Percentiles rank a stretch among this genome's conserved stretches.
Conservation (phyloP, 2,888 invertebrate species). For the Amiota mariae region DNA sequence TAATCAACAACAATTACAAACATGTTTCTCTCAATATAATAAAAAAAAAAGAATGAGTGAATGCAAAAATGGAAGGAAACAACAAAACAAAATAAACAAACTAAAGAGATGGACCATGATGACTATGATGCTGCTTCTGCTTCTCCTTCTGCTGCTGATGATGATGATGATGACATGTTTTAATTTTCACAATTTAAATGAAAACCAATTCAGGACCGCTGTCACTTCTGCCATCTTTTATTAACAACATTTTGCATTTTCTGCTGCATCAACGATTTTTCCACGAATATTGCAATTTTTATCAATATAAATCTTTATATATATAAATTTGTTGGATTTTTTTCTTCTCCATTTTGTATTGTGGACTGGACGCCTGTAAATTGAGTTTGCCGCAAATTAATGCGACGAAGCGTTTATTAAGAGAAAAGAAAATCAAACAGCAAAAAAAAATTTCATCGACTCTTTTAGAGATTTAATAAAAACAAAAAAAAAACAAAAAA, state of each 20-base stretch:
- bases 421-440: neutral
- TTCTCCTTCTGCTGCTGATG: no score
- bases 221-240: neutral
- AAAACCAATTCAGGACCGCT: conserved; percentile 6
- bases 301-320: no score
- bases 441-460: neutral
- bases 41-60: neutral
- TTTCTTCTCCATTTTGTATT: neutral
- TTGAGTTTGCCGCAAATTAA: conserved; percentile 29
- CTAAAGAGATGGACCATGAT: no score
- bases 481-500: neutral
- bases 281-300: conserved; percentile 17
- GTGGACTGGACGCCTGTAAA: conserved; percentile 1
- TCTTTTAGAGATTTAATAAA: neutral
- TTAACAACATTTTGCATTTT: conserved; percentile 8
- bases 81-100: neutral
- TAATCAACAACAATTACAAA: conserved; percentile 8
- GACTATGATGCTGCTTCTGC: neutral
- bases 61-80: neutral
- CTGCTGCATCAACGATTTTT: conserved; percentile 12
- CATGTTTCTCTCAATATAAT: neutral
- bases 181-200: conserved; percentile 22
- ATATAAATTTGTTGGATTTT: neutral
- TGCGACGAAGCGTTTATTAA: conserved; percentile 13
- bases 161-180: conserved; percentile 16